Conservation (phyloP, 2,113 vertebrate species). For the Stomatorhinus ivindoensis region DNA sequence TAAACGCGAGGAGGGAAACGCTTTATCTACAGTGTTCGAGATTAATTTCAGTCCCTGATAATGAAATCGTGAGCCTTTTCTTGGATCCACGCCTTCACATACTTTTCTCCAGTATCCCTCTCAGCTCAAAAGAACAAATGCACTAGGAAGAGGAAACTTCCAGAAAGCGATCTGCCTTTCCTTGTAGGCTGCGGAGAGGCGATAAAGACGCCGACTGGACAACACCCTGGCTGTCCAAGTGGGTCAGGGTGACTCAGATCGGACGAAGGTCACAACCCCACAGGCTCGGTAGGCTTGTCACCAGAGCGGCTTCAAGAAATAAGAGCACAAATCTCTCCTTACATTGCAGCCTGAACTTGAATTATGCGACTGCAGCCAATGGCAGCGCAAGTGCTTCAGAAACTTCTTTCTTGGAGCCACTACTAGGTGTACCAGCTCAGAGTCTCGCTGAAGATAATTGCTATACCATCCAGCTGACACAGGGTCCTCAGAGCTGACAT, state of each 20-base stretch:
- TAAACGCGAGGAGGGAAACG: conserved; percentile 16
- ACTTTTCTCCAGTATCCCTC: neutral
- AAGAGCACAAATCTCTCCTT: neutral
- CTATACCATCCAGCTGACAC: neutral
- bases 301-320: neutral
- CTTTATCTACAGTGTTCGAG: conserved; percentile 13
- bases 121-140: conserved; percentile 11
- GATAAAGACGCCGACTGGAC: conserved; percentile 18
- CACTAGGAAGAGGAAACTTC: conserved; percentile 19
- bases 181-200: conserved; percentile 3
- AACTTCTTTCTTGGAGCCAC: neutral
- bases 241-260: neutral
- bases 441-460: neutral
- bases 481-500: neutral
- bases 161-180: conserved; percentile 5
- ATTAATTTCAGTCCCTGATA: conserved; percentile 18
- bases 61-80: neutral
- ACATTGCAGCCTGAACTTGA: neutral
- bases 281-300: neutral
- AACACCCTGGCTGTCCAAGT: neutral
- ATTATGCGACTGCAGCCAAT: neutral
- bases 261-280: neutral
- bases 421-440: neutral
- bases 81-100: neutral
- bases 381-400: neutral